These are phyloP conservation scores for Tiliqua scincoides DNA, from an alignment of 2,113 vertebrate genomes.

Conservation along the genomic window DNA sequence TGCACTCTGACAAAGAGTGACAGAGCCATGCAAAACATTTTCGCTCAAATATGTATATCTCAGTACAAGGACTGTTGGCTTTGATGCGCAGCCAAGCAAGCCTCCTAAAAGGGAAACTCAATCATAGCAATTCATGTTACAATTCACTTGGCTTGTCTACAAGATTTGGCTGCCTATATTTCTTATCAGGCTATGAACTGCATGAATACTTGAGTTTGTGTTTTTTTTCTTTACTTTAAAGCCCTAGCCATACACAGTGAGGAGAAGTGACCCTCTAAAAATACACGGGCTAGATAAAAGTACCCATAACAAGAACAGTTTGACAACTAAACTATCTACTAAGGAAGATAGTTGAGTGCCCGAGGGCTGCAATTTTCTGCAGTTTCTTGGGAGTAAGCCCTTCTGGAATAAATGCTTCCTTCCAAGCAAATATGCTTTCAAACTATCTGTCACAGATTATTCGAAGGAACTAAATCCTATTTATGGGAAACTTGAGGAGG, in stretches of 20 bases:
- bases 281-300: conserved; percentile 18
- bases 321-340: background rate
- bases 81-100: conserved; percentile 62
- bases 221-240: conserved; percentile 9
- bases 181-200: conserved; percentile 30
- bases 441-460: background rate
- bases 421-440: background rate
- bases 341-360: background rate
- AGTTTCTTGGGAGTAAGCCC: background rate
- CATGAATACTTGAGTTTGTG: conserved; percentile 21
- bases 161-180: conserved; percentile 5
- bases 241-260: conserved; percentile 39
- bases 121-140: conserved; percentile 1
- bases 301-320: background rate
- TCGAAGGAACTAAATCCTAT: background rate
- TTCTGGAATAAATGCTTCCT: background rate
- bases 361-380: background rate
- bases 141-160: conserved; percentile 14
- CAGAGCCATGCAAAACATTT: conserved; percentile 66
- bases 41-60: conserved; percentile 41
- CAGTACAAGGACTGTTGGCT: conserved; percentile 43
- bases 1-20: conserved; percentile 55
- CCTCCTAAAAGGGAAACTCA: conserved; percentile 40
- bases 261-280: background rate
- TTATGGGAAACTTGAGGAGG: background rate